phyloP scores from a whole-genome alignment of 2,113 vertebrate species.

The Aepyceros melampus region DNA sequence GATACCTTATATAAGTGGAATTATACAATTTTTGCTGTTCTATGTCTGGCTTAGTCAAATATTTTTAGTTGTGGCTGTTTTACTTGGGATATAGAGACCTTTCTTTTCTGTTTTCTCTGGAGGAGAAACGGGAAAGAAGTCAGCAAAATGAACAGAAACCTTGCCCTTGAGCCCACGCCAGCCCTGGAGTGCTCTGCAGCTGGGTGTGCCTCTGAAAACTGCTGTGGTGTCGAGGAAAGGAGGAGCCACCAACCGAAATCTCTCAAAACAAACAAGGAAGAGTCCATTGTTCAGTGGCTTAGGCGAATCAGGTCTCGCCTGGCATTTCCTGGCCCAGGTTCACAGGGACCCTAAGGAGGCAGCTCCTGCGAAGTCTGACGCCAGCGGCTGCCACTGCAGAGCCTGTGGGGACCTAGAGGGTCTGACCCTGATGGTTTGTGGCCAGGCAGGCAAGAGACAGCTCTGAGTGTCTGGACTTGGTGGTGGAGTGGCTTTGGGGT shows the following conservation, averaged over 20 bases:
- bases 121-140: not conserved
- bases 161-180: not conserved
- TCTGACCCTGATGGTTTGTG: not conserved
- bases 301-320: not conserved
- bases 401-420: not conserved
- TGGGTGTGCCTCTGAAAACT: not conserved
- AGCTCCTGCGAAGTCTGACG: not conserved
- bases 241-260: not conserved
- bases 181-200: not conserved
- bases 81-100: not conserved
- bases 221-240: not conserved
- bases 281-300: not conserved
- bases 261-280: slow-evolving; percentile 14
- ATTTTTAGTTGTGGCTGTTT: not conserved
- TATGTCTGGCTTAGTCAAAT: not conserved
- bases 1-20: not conserved
- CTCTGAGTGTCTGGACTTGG: not conserved
- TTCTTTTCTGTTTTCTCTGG: not conserved
- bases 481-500: not conserved
- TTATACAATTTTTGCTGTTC: not conserved
- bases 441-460: not conserved
- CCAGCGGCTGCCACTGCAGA: not conserved
- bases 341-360: not conserved
- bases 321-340: not conserved
- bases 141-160: not conserved